A percentile compares a stretch with the other conserved stretches of the same genome.
Conservation (phyloP, 2,113 vertebrate species). For the Neolamprologus falcicula region DNA sequence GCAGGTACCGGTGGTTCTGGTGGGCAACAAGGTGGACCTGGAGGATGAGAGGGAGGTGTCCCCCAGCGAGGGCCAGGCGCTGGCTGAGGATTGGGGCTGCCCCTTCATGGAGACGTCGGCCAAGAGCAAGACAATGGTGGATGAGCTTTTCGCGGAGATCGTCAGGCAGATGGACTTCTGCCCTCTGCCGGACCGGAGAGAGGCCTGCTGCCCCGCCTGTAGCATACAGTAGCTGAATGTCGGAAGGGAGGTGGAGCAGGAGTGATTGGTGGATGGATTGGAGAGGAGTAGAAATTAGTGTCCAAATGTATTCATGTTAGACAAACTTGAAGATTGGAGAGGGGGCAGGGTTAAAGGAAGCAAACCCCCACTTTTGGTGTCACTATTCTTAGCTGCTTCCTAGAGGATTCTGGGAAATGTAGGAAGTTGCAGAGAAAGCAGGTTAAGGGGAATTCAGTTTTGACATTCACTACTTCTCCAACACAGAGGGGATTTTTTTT, state of each 20-base stretch:
- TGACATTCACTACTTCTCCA: background rate
- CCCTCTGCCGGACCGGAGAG: constrained; percentile 89
- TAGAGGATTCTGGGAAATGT: constrained; percentile 19
- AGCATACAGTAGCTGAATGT: constrained; percentile 83
- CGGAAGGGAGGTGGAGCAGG: background rate
- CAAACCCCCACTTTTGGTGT: background rate
- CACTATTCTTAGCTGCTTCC: background rate
- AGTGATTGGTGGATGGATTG: background rate
- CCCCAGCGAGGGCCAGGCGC: constrained; percentile 83
- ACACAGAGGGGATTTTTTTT: background rate
- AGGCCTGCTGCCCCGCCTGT: constrained; percentile 88
- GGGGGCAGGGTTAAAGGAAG: background rate
- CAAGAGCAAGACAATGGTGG: constrained; percentile 97
- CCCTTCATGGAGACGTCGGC: constrained; percentile 97
- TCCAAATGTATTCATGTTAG: constrained; percentile 5
- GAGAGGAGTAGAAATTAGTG: background rate
- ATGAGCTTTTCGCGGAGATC: constrained; percentile 94
- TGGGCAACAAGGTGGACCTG: constrained; percentile 96
- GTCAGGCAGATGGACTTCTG: constrained; percentile 98
- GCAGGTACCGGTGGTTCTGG: constrained; percentile 94
- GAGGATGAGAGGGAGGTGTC: constrained; percentile 92
- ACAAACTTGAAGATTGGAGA: background rate
- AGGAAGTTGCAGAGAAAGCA: background rate
- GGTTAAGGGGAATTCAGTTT: background rate
- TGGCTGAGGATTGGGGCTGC: constrained; percentile 96